phyloP scores from a whole-genome alignment of 2,797 vertebrate species.

The Pseudochaenichthys georgianus region DNA sequence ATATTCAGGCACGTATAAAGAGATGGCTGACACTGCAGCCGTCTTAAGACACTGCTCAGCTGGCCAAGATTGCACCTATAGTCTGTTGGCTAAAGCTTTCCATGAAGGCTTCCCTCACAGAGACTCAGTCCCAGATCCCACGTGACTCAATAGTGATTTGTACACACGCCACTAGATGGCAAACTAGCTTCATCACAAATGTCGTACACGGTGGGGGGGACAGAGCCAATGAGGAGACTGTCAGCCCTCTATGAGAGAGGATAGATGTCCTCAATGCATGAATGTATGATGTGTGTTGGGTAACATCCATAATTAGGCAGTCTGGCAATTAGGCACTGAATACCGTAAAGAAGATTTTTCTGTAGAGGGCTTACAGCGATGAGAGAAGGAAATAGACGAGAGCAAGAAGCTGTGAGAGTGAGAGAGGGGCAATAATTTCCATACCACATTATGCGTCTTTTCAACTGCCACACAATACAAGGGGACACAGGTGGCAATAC shows the following conservation, averaged over 20 bases:
- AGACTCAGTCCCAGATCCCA: conserved; percentile 64
- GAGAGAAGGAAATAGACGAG: conserved; percentile 58
- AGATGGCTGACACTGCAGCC: conserved; percentile 80
- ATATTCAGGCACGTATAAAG: conserved; percentile 82
- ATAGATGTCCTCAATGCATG: conserved; percentile 81
- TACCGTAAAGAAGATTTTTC: conserved; percentile 70
- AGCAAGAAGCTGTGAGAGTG: conserved; percentile 52
- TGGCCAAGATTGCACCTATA: conserved; percentile 78
- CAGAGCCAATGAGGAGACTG: conserved; percentile 61
- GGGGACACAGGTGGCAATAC: conserved; percentile 72
- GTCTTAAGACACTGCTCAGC: conserved; percentile 79
- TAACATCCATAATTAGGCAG: conserved; percentile 83
- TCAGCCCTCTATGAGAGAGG: conserved; percentile 69
- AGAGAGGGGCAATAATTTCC: conserved; percentile 61
- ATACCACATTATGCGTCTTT: conserved; percentile 58
- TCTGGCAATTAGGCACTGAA: conserved; percentile 80
- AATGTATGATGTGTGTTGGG: conserved; percentile 83
- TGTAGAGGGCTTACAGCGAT: conserved; percentile 65
- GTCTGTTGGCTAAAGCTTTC: conserved; percentile 74
- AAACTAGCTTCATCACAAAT: conserved; percentile 82
- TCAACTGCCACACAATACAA: conserved; percentile 68
- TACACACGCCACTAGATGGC: conserved; percentile 84
- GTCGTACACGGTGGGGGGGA: conserved; percentile 29
- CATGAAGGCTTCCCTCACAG: conserved; percentile 75
- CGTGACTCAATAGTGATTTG: conserved; percentile 53